phyloP scores from a whole-genome alignment of 2,797 vertebrate genomes.

The Neoniphon sammara region DNA sequence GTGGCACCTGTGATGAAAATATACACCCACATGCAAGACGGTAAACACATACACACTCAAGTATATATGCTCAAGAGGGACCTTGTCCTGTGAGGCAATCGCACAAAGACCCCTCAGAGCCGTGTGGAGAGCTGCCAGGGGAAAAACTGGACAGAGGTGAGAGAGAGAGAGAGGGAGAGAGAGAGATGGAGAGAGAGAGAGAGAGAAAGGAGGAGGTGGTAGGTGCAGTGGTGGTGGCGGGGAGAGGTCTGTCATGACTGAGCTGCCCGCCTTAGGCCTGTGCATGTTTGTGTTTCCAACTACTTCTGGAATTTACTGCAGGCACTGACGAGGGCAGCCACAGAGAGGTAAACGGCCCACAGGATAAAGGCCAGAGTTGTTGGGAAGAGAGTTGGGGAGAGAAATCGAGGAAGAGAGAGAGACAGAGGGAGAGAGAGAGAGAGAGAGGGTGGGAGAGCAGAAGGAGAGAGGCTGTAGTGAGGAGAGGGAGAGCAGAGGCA shows the following conservation, averaged over 20 bases:
- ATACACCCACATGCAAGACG: conserved; percentile 7
- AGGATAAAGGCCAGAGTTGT: conserved; percentile 80
- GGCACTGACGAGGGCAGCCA: conserved; percentile 68
- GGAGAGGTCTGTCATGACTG: conserved; percentile 59
- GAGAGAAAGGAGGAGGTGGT: conserved; percentile 32
- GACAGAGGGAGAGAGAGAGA: conserved; percentile 25
- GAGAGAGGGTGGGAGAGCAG: not conserved
- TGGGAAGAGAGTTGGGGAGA: conserved; percentile 51
- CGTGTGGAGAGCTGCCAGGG: conserved; percentile 45
- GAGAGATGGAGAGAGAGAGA: conserved; percentile 15
- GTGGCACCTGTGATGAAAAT: conserved; percentile 63
- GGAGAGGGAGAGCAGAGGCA: conserved; percentile 34
- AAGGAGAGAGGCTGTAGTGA: conserved; percentile 41
- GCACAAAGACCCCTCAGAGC: conserved; percentile 64
- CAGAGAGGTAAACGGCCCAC: conserved; percentile 73
- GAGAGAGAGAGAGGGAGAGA: conserved; percentile 5
- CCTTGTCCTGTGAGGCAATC: conserved; percentile 39
- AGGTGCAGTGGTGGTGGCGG: conserved; percentile 29
- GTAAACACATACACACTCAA: not conserved
- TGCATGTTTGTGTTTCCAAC: conserved; percentile 86
- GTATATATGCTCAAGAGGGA: conserved; percentile 48
- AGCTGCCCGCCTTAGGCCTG: conserved; percentile 62
- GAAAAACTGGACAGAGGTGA: not conserved
- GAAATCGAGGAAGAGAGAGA: conserved; percentile 25
- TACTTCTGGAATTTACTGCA: conserved; percentile 85